These are phyloP conservation scores for Meda fulgida DNA, from an alignment of 2,797 vertebrate genomes.

Conservation along the genomic window DNA sequence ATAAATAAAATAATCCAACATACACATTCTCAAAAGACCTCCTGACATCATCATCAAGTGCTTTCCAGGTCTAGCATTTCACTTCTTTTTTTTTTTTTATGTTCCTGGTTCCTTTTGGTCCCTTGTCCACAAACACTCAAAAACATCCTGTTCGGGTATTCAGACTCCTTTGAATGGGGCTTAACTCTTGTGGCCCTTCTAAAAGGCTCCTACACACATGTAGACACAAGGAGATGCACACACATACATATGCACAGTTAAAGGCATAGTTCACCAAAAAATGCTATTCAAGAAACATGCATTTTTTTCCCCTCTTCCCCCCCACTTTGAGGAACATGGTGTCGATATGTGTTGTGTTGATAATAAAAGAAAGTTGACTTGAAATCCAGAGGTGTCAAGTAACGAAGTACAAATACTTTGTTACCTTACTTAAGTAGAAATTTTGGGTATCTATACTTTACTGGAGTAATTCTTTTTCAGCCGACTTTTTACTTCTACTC, in stretches of 20 bases:
- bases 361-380: background rate
- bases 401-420: no score
- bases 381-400: no score
- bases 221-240: background rate
- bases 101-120: slow-evolving; percentile 29
- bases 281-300: background rate
- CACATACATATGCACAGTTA: slow-evolving; percentile 5
- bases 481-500: no score
- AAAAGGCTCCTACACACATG: slow-evolving; percentile 9
- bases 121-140: slow-evolving; percentile 36
- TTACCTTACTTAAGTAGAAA: no score
- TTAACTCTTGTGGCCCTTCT: slow-evolving; percentile 31
- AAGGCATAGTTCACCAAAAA: background rate
- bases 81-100: slow-evolving; percentile 25
- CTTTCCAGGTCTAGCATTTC: slow-evolving; percentile 25
- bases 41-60: slow-evolving; percentile 37
- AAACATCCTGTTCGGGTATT: slow-evolving; percentile 39
- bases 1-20: no score
- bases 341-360: background rate
- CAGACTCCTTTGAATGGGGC: slow-evolving; percentile 40
- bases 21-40: slow-evolving; percentile 24
- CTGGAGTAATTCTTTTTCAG: no score
- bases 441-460: no score
- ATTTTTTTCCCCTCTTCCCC: no score
- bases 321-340: background rate